Conservation (phyloP, 2,797 vertebrate species). For the Cynodonichthys magdalenae region DNA sequence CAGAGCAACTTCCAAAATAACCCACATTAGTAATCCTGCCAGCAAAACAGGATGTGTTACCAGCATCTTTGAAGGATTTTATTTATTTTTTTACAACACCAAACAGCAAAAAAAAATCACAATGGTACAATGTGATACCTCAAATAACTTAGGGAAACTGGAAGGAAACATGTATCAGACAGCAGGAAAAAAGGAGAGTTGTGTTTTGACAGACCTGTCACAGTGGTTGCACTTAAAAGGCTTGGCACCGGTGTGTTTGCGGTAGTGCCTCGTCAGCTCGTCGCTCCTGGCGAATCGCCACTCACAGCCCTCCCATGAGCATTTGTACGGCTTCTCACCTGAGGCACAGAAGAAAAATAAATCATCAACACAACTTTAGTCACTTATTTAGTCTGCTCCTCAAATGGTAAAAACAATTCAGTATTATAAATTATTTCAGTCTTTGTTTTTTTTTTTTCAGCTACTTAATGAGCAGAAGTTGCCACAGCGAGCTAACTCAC, state of each 20-base stretch:
- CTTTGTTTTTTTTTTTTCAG: conserved; percentile 10
- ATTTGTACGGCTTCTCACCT: conserved; percentile 99
- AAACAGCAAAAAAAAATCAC: conserved; percentile 42
- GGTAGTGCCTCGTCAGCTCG: conserved; percentile 99
- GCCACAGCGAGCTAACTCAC: no score
- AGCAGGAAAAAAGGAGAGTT: conserved; percentile 21
- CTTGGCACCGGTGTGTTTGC: conserved; percentile 99
- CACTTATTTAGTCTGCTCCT: conserved; percentile 9
- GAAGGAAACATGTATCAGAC: conserved; percentile 26
- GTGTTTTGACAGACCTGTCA: conserved; percentile 91
- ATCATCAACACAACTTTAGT: conserved; percentile 51
- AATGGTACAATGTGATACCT: conserved; percentile 32
- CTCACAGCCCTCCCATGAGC: conserved; percentile 99
- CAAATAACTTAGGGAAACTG: conserved; percentile 37
- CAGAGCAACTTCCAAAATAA: conserved; percentile 41
- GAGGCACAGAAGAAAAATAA: conserved; percentile 61
- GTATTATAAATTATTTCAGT: background rate
- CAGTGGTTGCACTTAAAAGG: conserved; percentile 99
- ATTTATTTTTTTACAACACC: conserved; percentile 36
- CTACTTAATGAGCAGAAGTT: no score
- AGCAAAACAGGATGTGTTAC: conserved; percentile 49
- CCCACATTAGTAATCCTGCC: conserved; percentile 70
- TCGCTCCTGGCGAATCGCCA: conserved; percentile 99
- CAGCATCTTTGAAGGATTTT: conserved; percentile 29
- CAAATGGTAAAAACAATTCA: conserved; percentile 7